Percentiles rank a stretch among this genome's conserved stretches.
Conservation (phyloP, 2,888 invertebrate species). For the Dynastes grantii region DNA sequence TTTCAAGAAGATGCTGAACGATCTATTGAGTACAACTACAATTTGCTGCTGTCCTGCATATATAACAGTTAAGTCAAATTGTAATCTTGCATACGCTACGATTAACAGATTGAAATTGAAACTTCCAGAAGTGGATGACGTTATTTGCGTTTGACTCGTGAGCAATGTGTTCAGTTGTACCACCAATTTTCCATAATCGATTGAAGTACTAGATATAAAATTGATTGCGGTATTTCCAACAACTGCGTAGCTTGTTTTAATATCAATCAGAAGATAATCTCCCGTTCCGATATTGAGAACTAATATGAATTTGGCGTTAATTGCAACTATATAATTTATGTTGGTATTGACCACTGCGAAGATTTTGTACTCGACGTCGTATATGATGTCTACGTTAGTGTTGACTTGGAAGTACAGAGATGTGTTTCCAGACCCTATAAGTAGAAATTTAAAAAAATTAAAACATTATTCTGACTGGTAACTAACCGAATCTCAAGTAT, state of each 20-base stretch:
- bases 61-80: slow-evolving; percentile 18
- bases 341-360: slow-evolving; percentile 21
- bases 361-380: slow-evolving; percentile 13
- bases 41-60: not conserved
- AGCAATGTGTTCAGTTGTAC: not conserved
- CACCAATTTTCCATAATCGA: not conserved
- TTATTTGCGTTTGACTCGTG: not conserved
- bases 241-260: slow-evolving; percentile 19
- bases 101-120: slow-evolving; percentile 28
- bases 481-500: too few relatives aligned
- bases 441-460: not conserved
- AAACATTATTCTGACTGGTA: not conserved
- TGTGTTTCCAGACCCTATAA: slow-evolving; percentile 24
- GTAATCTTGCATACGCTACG: not conserved
- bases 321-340: not conserved
- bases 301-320: slow-evolving; percentile 19
- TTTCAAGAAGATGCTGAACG: not conserved
- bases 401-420: slow-evolving; percentile 1
- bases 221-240: slow-evolving; percentile 10
- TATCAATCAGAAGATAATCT: slow-evolving; percentile 2
- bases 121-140: slow-evolving; percentile 21
- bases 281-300: slow-evolving; percentile 26
- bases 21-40: not conserved
- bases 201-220: not conserved
- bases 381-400: slow-evolving; percentile 3